phyloP scores from a whole-genome alignment of 2,113 vertebrate genomes.

The Corythornis madagascariensis region DNA sequence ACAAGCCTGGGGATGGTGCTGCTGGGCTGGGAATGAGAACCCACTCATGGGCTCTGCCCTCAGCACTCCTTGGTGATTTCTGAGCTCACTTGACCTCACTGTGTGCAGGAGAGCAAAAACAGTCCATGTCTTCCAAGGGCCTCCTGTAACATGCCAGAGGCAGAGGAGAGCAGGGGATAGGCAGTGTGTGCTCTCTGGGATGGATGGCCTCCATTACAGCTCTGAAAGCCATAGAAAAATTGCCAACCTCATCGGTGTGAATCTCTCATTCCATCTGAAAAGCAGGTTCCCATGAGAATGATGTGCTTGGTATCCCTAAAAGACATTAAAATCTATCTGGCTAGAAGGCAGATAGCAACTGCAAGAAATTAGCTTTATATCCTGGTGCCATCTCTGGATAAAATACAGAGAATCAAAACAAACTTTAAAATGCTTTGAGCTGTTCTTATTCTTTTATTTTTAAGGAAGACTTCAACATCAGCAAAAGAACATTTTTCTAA shows the following conservation, averaged over 20 bases:
- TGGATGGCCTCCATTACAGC: neutral
- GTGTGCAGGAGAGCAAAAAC: neutral
- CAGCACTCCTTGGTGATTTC: neutral
- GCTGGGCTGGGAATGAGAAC: neutral
- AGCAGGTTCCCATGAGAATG: neutral
- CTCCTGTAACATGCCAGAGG: accelerated
- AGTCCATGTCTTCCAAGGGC: neutral
- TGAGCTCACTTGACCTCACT: neutral
- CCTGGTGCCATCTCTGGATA: constrained; percentile 1
- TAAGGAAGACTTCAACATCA: neutral
- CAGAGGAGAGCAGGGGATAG: neutral
- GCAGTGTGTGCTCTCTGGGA: neutral
- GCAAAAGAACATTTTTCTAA: neutral
- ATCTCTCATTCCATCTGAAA: neutral
- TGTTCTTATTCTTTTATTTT: neutral
- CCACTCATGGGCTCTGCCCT: neutral
- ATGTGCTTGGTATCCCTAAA: constrained; percentile 8
- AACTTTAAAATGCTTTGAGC: neutral
- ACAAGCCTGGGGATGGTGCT: neutral
- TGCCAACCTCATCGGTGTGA: neutral
- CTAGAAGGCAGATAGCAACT: constrained; percentile 14
- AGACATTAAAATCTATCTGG: neutral
- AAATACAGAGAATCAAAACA: neutral
- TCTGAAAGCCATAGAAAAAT: neutral
- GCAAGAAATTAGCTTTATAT: constrained; percentile 48